phyloP scores from a whole-genome alignment of 2,113 vertebrate species.

The Abramis brama region DNA sequence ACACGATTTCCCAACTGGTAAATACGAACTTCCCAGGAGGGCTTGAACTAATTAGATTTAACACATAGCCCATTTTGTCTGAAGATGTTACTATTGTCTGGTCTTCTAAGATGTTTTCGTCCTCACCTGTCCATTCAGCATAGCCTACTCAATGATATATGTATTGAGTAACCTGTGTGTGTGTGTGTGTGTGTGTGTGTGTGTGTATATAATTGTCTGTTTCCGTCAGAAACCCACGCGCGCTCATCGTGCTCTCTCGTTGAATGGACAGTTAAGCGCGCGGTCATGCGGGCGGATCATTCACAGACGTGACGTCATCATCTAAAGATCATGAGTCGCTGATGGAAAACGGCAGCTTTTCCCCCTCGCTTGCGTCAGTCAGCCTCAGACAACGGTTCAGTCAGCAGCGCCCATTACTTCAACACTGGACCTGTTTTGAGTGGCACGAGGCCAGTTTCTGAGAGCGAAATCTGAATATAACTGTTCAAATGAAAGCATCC shows the following conservation, averaged over 20 bases:
- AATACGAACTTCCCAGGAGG: too few relatives aligned
- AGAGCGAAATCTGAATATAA: constrained; percentile 17
- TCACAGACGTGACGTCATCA: constrained; percentile 20
- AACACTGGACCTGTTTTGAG: background rate
- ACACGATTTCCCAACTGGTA: too few relatives aligned
- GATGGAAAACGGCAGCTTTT: constrained; percentile 32
- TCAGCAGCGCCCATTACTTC: constrained; percentile 29
- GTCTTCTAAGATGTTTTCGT: background rate
- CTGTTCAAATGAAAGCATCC: constrained; percentile 33
- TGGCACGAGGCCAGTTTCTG: background rate
- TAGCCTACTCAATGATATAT: background rate
- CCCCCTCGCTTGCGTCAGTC: constrained; percentile 10
- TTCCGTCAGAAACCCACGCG: background rate
- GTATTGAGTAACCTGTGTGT: too few relatives aligned
- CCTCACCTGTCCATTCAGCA: background rate
- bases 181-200: too few relatives aligned
- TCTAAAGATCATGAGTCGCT: background rate
- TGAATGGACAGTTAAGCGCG: background rate
- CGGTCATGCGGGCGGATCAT: too few relatives aligned
- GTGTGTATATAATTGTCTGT: background rate
- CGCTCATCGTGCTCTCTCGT: background rate
- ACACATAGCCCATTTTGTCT: background rate
- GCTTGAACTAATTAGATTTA: too few relatives aligned
- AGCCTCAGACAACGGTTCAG: constrained; percentile 30
- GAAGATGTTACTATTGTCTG: background rate